Base-by-base conservation (phyloP, 2,797 vertebrate species). In the Phrynocephalus forsythii region DNA sequence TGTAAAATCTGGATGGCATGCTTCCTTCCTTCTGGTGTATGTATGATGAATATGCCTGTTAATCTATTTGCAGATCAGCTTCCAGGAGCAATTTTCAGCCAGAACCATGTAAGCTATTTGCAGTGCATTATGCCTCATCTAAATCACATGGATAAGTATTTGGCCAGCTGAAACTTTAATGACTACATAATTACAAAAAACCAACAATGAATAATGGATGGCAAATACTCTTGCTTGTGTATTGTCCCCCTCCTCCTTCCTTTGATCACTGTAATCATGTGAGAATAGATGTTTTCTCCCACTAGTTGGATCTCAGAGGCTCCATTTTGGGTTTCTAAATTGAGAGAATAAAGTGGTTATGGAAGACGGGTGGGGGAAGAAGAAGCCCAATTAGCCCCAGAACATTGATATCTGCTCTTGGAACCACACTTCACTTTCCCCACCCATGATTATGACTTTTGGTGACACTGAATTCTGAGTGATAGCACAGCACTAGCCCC, bases 141-240 rank as follows among this genome's bases (percentile, higher is more conserved):
- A 26, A 48, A n/a, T 84, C 82, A 48, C 79, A 15, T 44, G 38
- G 83, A 83, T 67, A 52, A 5, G 89, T 84, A 87, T 87, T 86
- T 84, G 86, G 72, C 83, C 84, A 82, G 22, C 85, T 91, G 86
- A 87, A 85, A 86, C 72, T 22, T 66, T 84, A 86, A 91, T 86
- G 84, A 91, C 44, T 73, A 82, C 66, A 83, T 79, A 87, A 73
- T 89, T 83, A 84, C 87, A 84, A 86, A 48, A 33, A 88, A 63
- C 72, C 88, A 68, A 86, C 78, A 79, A 87, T 75, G 87, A 88
- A 88, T 88, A 88, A 88, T 88, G 82, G 82, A 63, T 75, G 67
- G 68, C 18, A 84, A 89, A 5, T 66, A 33, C 20, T 79, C 67
- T 66, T 86, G 75, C 81, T 83, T 88, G 86, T 75, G 33, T 79